Conservation (phyloP, 1,140 invertebrate genomes). For the Pectinophora gossypiella region DNA sequence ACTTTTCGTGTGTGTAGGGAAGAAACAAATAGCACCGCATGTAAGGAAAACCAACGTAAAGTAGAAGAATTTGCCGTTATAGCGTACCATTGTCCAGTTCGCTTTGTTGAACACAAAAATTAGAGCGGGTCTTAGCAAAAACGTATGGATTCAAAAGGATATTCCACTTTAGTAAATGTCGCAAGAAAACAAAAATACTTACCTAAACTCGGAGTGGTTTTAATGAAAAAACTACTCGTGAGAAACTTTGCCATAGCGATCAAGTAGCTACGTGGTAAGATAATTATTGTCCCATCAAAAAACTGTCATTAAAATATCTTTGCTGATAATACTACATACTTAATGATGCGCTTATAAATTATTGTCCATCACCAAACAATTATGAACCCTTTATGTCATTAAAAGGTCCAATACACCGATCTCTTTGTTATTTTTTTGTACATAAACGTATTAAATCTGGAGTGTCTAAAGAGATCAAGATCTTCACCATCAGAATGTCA, state of each 20-base stretch:
- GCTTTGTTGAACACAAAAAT: constrained; percentile 49
- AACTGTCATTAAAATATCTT: constrained; percentile 26
- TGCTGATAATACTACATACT: constrained; percentile 46
- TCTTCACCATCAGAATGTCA: constrained; percentile 36
- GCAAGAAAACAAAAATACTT: too few relatives aligned
- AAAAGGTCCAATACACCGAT: constrained; percentile 31
- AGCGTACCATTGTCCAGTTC: constrained; percentile 47
- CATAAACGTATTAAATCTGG: constrained; percentile 34
- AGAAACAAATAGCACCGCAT: constrained; percentile 48
- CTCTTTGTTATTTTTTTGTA: constrained; percentile 42
- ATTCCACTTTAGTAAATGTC: too few relatives aligned
- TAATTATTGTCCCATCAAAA: not conserved
- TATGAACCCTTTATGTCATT: constrained; percentile 25
- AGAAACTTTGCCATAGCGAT: not conserved
- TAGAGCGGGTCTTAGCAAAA: constrained; percentile 16
- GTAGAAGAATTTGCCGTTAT: constrained; percentile 29
- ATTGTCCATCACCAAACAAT: constrained; percentile 32
- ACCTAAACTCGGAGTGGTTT: too few relatives aligned
- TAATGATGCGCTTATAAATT: constrained; percentile 57
- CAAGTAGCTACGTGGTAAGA: not conserved
- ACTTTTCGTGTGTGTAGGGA: constrained; percentile 31
- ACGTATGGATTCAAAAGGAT: not conserved
- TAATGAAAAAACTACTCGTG: not conserved
- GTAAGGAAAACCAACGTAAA: constrained; percentile 26
- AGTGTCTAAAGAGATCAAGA: constrained; percentile 31